phyloP scores from a whole-genome alignment of 2,797 vertebrate genomes.

The Trichosurus vulpecula region DNA sequence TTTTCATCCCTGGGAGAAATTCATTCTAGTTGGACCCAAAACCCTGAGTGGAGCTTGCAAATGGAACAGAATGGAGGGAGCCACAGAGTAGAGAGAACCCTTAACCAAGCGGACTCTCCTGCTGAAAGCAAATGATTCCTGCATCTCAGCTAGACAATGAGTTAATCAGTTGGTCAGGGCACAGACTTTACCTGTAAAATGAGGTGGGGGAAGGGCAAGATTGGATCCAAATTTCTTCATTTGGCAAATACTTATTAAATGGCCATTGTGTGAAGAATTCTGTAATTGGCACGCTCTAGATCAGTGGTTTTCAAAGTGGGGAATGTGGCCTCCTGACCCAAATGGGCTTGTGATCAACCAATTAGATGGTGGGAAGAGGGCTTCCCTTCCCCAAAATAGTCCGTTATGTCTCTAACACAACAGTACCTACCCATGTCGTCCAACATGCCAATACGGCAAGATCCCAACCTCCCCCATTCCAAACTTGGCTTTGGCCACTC shows the following conservation, averaged over 20 bases:
- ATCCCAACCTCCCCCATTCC: neutral
- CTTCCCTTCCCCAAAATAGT: neutral
- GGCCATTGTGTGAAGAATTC: neutral
- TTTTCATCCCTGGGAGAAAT: neutral
- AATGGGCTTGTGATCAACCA: neutral
- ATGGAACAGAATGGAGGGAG: neutral
- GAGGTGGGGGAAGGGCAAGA: neutral
- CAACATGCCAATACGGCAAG: neutral
- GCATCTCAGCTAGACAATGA: neutral
- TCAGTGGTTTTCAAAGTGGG: neutral
- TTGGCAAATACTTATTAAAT: neutral
- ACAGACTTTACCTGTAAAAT: neutral
- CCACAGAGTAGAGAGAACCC: neutral
- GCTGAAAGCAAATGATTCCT: neutral
- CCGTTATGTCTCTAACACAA: neutral
- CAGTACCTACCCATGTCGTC: neutral
- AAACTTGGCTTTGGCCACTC: neutral
- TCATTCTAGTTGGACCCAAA: conserved; percentile 12
- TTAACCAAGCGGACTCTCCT: neutral
- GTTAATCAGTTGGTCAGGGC: neutral
- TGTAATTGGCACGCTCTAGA: neutral
- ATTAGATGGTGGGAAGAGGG: neutral
- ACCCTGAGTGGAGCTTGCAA: neutral
- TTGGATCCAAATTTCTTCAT: neutral
- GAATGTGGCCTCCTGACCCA: neutral